Evolutionary conservation across 2,797 vertebrate genomes (phyloP).

Genomic region (Pangasius larnaudii): DNA sequence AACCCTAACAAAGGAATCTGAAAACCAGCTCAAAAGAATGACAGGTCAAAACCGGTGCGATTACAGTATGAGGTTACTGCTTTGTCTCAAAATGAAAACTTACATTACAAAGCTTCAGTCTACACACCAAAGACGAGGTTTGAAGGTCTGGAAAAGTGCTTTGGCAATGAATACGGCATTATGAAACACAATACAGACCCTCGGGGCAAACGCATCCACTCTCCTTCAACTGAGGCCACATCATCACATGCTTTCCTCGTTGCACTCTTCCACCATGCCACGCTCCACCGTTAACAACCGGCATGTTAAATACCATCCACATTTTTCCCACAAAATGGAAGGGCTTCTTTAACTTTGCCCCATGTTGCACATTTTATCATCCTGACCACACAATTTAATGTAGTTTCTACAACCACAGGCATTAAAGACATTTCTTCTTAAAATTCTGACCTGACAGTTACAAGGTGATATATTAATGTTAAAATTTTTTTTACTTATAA

Average conservation of each 20-base stretch:
- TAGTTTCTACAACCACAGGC: not conserved
- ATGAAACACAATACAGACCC: slow-evolving; percentile 41
- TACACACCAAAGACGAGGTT: not conserved
- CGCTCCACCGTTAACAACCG: slow-evolving; percentile 5
- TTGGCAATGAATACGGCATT: slow-evolving; percentile 29
- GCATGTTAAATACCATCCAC: not conserved
- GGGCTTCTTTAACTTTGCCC: not conserved
- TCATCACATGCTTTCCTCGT: slow-evolving; percentile 38
- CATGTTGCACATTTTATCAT: not conserved
- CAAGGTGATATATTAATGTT: not conserved
- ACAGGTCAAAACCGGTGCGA: not conserved
- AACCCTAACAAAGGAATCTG: not conserved
- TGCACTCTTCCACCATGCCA: not conserved
- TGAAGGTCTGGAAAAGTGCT: slow-evolving; percentile 31
- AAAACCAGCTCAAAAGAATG: slow-evolving; percentile 21
- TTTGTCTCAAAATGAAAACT: slow-evolving; percentile 13
- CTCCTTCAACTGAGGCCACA: slow-evolving; percentile 24
- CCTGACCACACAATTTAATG: slow-evolving; percentile 5
- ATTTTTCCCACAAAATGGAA: not conserved
- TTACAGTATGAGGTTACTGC: slow-evolving; percentile 24
- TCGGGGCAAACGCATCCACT: slow-evolving; percentile 24
- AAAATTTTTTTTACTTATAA: not conserved
- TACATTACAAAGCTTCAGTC: slow-evolving; percentile 16
- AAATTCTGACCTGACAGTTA: too few relatives aligned
- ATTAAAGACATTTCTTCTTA: not conserved